Percentiles rank a stretch among this genome's conserved stretches.
These are phyloP conservation scores for Dendronephthya gigantea DNA, from an alignment of 64 coral and sea anemone species.

Conservation along the genomic window DNA sequence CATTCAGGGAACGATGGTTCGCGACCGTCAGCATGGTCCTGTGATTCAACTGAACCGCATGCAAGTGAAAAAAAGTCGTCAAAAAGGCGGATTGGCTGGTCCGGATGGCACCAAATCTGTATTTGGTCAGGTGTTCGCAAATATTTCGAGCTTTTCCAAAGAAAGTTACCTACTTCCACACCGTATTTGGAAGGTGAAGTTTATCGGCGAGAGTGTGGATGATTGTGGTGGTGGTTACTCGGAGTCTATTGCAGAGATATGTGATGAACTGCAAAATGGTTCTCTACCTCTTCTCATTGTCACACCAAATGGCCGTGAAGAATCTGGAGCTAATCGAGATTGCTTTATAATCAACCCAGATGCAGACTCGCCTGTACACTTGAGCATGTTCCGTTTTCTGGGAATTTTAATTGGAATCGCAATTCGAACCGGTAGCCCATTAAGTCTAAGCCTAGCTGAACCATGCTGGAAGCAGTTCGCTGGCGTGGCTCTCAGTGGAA, in stretches of 20 bases:
- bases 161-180: slow-evolving; percentile 77
- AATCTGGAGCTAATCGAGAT: slow-evolving; percentile 91
- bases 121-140: slow-evolving; percentile 78
- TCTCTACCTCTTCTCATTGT: slow-evolving; percentile 86
- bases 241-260: slow-evolving; percentile 94
- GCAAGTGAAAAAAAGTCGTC: slow-evolving; percentile 81
- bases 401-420: slow-evolving; percentile 83
- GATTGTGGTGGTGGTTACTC: slow-evolving; percentile 99
- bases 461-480: slow-evolving; percentile 90
- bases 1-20: slow-evolving; percentile 89
- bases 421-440: slow-evolving; percentile 86
- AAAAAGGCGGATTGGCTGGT: slow-evolving; percentile 73
- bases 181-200: slow-evolving; percentile 90
- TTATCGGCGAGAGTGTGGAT: slow-evolving; percentile 95
- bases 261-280: slow-evolving; percentile 96
- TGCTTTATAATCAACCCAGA: slow-evolving; percentile 95
- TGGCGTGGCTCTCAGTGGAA: slow-evolving; percentile 70
- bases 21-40: slow-evolving; percentile 86
- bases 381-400: slow-evolving; percentile 83
- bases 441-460: slow-evolving; percentile 88
- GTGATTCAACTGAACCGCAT: slow-evolving; percentile 94
- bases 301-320: slow-evolving; percentile 89
- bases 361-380: slow-evolving; percentile 41
- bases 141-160: slow-evolving; percentile 74
- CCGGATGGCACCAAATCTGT: slow-evolving; percentile 88